Percentiles rank a stretch among this genome's conserved stretches.
Conservation (phyloP, 2,113 vertebrate genomes). For the Nibea albiflora region DNA sequence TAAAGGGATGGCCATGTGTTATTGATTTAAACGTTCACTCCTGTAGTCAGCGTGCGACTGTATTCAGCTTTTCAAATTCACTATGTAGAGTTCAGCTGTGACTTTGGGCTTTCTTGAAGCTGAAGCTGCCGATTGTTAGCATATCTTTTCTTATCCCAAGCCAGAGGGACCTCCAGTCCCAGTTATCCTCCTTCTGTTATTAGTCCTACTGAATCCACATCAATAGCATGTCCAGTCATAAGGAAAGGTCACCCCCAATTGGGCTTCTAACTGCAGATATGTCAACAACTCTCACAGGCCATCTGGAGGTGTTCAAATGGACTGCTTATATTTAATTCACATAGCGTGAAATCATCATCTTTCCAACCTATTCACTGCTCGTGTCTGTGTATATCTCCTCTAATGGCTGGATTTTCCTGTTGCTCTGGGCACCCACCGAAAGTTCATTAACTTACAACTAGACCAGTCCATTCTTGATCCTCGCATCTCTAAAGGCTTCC, state of each 20-base stretch:
- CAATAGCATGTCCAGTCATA: constrained; percentile 48
- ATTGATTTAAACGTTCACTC: constrained; percentile 70
- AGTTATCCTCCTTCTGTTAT: constrained; percentile 47
- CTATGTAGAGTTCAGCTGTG: constrained; percentile 15
- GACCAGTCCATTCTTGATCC: background rate
- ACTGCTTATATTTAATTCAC: constrained; percentile 40
- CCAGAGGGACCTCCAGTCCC: constrained; percentile 29
- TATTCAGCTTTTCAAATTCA: constrained; percentile 48
- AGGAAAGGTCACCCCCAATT: constrained; percentile 67
- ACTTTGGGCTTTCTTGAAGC: constrained; percentile 27
- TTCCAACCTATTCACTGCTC: constrained; percentile 6
- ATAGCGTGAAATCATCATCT: constrained; percentile 40
- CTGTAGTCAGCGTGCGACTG: constrained; percentile 29
- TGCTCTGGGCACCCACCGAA: background rate
- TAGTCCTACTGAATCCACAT: constrained; percentile 63
- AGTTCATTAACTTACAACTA: constrained; percentile 24
- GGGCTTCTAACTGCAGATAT: constrained; percentile 55
- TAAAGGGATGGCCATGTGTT: constrained; percentile 58
- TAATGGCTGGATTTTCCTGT: constrained; percentile 33
- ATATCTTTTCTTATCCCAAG: constrained; percentile 24
- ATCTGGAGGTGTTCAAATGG: constrained; percentile 52
- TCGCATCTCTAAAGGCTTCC: background rate
- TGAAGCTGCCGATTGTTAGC: constrained; percentile 31
- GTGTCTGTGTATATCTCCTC: constrained; percentile 11
- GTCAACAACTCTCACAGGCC: constrained; percentile 64